These are phyloP conservation scores for Lanius ludovicianus DNA, from an alignment of 2,113 vertebrate genomes.

Conservation along the genomic window DNA sequence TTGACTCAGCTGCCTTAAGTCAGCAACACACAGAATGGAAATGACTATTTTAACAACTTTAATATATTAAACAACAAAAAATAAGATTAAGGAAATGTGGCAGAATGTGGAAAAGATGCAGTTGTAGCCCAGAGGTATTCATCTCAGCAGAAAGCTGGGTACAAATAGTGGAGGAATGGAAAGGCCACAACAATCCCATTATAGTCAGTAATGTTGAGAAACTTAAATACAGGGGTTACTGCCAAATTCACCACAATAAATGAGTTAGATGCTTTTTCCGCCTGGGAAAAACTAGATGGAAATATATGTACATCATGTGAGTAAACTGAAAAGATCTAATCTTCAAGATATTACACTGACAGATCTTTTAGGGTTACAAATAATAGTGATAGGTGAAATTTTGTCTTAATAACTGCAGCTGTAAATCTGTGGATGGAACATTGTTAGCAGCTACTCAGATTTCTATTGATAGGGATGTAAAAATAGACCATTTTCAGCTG, in stretches of 20 bases:
- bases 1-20: neutral
- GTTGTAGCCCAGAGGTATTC: neutral
- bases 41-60: neutral
- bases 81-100: fast-evolving
- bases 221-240: neutral
- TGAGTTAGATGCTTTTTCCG: neutral
- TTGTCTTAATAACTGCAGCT: conserved; percentile 48
- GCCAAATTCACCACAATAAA: neutral
- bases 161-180: neutral
- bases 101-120: neutral
- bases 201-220: neutral
- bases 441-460: conserved; percentile 45
- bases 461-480: conserved; percentile 45
- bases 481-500: conserved; percentile 54
- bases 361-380: neutral
- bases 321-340: neutral
- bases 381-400: conserved; percentile 7
- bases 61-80: neutral
- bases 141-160: neutral
- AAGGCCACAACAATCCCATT: neutral
- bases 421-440: conserved; percentile 16
- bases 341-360: neutral
- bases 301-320: neutral
- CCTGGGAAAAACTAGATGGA: neutral
- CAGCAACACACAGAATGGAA: neutral